Percentiles rank a stretch among this genome's conserved stretches.
Conservation (phyloP, 2,113 vertebrate species). For the Fregetta grallaria region DNA sequence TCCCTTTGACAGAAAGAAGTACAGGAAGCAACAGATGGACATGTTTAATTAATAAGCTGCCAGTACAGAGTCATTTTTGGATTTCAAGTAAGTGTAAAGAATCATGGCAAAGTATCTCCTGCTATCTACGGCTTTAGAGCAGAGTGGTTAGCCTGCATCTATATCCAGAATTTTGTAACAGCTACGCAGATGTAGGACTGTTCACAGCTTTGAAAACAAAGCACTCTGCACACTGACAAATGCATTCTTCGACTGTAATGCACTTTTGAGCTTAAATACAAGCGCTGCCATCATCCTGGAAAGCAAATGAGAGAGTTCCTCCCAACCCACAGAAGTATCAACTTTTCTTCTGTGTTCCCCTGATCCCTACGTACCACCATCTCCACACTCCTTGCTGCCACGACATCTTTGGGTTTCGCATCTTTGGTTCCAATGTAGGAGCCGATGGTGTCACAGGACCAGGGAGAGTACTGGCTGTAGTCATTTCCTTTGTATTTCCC, state of each 20-base stretch:
- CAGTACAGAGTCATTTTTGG: not conserved
- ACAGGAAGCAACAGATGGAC: not conserved
- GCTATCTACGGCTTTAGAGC: not conserved
- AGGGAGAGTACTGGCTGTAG: slow-evolving; percentile 97
- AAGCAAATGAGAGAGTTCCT: not conserved
- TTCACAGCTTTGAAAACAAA: not conserved
- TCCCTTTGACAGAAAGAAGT: not conserved
- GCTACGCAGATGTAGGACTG: not conserved
- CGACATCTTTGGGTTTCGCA: slow-evolving; percentile 93
- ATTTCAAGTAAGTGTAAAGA: not conserved
- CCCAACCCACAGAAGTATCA: not conserved
- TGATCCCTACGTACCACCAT: slow-evolving; percentile 85
- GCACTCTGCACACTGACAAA: not conserved
- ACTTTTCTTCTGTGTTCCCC: not conserved
- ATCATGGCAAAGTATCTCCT: not conserved
- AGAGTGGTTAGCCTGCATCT: not conserved
- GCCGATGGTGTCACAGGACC: slow-evolving; percentile 98
- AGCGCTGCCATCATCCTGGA: not conserved
- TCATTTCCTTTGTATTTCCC: slow-evolving; percentile 91
- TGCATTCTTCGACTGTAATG: not conserved
- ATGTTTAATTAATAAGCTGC: not conserved
- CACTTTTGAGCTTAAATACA: not conserved
- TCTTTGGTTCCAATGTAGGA: slow-evolving; percentile 99
- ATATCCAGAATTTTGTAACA: not conserved
- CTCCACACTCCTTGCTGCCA: slow-evolving; percentile 85